phyloP scores from a whole-genome alignment of 1,140 invertebrate genomes.

The Sycophaga agraensis region DNA sequence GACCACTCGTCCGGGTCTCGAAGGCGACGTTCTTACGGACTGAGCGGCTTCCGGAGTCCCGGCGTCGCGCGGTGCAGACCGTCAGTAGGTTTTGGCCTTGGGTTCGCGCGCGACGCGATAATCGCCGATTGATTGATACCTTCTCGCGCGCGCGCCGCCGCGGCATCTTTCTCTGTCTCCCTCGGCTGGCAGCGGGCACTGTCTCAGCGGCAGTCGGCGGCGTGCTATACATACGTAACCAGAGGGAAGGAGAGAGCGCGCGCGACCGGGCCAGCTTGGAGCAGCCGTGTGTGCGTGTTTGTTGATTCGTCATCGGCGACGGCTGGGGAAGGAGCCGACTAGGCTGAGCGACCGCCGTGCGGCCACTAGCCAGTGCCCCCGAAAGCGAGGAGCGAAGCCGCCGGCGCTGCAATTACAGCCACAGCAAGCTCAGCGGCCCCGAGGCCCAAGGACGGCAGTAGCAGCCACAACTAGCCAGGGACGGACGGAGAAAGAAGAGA shows the following conservation, averaged over 20 bases:
- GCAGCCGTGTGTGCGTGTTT: conserved; percentile 35
- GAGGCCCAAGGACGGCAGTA: neutral
- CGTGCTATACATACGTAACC: neutral
- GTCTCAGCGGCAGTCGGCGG: neutral
- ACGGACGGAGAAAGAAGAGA: neutral
- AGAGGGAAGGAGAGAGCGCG: neutral
- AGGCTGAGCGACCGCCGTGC: no score
- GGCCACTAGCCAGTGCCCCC: no score
- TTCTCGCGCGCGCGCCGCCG: neutral
- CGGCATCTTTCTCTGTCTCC: no score
- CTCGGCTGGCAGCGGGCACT: neutral
- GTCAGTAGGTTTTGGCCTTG: neutral
- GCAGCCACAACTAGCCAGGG: neutral
- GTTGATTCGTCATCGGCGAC: conserved; percentile 47
- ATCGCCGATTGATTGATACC: neutral
- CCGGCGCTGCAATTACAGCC: no score
- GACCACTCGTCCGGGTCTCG: no score
- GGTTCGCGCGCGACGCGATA: no score
- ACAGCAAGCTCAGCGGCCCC: no score
- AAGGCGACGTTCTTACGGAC: no score
- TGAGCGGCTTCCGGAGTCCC: no score
- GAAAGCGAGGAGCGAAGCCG: no score
- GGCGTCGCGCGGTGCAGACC: no score
- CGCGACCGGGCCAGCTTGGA: neutral
- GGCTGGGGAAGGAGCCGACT: no score